Conservation (phyloP, 2,113 vertebrate species). For the Anser cygnoides region DNA sequence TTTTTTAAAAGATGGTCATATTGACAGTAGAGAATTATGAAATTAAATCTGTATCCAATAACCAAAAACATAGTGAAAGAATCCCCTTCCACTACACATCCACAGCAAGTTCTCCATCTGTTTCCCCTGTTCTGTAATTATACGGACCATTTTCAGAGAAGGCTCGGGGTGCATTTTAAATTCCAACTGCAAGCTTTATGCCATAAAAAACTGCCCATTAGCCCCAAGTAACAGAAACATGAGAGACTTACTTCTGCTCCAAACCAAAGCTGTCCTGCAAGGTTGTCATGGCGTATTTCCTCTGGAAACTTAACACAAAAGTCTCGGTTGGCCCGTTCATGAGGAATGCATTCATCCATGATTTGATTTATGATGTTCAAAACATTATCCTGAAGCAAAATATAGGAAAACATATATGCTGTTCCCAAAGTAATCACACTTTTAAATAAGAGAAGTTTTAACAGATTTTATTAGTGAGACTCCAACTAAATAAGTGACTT, state of each 20-base stretch:
- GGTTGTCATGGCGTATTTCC: constrained; percentile 97
- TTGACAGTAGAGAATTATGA: background rate
- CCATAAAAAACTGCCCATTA: background rate
- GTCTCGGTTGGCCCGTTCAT: constrained; percentile 92
- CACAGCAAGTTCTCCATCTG: background rate
- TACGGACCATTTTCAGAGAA: background rate
- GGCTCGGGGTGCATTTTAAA: background rate
- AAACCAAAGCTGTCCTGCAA: constrained; percentile 98
- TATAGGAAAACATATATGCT: background rate
- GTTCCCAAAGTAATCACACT: background rate
- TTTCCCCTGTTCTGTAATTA: background rate
- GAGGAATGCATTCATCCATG: constrained; percentile 97
- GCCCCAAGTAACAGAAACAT: background rate
- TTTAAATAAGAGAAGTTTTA: background rate
- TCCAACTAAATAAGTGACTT: background rate
- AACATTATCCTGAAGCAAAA: constrained; percentile 88
- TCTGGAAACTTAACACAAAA: constrained; percentile 98
- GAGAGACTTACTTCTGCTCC: constrained; percentile 88
- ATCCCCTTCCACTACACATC: background rate
- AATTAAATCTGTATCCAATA: background rate
- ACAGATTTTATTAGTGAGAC: background rate
- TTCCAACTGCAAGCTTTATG: background rate
- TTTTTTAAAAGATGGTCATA: background rate
- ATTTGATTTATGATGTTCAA: constrained; percentile 96
- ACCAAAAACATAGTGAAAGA: background rate